Evolutionary conservation across 2,113 vertebrate genomes (phyloP).

Genomic region (Sclerurus mexicanus): DNA sequence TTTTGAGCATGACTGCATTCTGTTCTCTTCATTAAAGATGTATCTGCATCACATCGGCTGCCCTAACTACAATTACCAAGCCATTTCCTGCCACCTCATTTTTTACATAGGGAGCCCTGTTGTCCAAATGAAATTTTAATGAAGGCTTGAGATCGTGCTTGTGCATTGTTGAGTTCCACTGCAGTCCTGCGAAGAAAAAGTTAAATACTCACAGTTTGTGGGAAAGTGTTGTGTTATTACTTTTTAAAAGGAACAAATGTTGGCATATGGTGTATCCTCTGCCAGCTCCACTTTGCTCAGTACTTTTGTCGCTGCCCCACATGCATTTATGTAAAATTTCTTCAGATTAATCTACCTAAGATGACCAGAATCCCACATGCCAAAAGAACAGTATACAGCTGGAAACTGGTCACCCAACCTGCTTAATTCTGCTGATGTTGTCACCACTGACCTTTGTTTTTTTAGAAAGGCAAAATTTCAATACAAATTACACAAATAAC

Average conservation of each 20-base stretch:
- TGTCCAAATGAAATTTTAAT: slow-evolving; percentile 64
- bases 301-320: not conserved
- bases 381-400: not conserved
- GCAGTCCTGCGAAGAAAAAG: slow-evolving; percentile 23
- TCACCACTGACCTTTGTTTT: not conserved
- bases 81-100: slow-evolving; percentile 21
- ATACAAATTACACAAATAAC: not conserved
- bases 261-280: not conserved
- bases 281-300: not conserved
- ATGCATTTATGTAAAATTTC: not conserved
- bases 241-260: slow-evolving; percentile 8
- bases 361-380: not conserved
- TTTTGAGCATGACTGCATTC: not conserved
- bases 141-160: not conserved
- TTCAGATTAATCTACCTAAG: not conserved
- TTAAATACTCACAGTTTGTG: not conserved
- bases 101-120: slow-evolving; percentile 32
- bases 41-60: not conserved
- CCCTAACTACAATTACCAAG: slow-evolving; percentile 9
- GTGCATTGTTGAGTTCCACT: not conserved
- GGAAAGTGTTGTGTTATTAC: not conserved
- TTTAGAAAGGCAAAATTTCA: not conserved
- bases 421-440: not conserved
- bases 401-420: not conserved
- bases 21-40: slow-evolving; percentile 32